Percentiles rank a stretch among this genome's conserved stretches.
phyloP scores from a whole-genome alignment of 1,140 invertebrate genomes.

The Lethrus apterus region DNA sequence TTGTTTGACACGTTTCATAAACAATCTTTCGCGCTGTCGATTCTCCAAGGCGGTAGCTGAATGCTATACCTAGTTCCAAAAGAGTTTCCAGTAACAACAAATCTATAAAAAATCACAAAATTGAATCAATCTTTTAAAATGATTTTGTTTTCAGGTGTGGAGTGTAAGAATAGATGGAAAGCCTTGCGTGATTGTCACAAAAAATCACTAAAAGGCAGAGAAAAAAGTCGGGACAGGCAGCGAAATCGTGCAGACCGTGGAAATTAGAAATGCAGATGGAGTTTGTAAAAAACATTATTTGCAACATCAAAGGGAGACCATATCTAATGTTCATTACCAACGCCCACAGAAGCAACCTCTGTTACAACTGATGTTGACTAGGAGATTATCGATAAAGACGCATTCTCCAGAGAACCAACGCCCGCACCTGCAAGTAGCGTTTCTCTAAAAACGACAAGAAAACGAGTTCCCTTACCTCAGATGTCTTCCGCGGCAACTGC shows the following conservation, averaged over 20 bases:
- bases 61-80: constrained; percentile 16
- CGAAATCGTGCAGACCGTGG: constrained; percentile 3
- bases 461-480: neutral
- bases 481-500: neutral
- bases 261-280: neutral
- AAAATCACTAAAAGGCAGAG: constrained; percentile 10
- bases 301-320: too few relatives aligned
- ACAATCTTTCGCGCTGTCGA: constrained; percentile 14
- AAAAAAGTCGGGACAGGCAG: constrained; percentile 11
- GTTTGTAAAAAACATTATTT: too few relatives aligned
- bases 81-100: constrained; percentile 15
- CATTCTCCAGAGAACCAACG: neutral
- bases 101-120: constrained; percentile 13
- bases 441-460: neutral
- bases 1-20: constrained; percentile 16
- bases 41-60: constrained; percentile 14
- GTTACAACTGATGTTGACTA: neutral
- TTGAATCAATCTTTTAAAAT: neutral
- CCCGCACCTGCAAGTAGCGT: neutral
- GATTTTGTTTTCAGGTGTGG: constrained; percentile 8
- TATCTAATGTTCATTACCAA: too few relatives aligned
- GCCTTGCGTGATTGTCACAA: constrained; percentile 8
- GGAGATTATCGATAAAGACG: neutral
- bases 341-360: neutral
- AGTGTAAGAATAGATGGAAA: constrained; percentile 12